Conservation (phyloP, 2,113 vertebrate genomes). For the Anser brachyrhynchus region DNA sequence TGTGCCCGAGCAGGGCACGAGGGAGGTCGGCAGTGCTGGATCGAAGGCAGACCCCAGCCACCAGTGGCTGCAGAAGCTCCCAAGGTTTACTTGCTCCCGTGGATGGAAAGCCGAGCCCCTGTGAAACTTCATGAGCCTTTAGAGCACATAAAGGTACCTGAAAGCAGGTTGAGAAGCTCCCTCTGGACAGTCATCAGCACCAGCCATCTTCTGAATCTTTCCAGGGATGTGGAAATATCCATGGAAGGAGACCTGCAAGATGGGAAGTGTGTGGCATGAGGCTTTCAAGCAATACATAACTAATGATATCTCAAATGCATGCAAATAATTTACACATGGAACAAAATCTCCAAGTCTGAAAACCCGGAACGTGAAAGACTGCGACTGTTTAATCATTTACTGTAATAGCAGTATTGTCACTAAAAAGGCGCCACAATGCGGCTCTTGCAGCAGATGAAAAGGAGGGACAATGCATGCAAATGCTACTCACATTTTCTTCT, state of each 20-base stretch:
- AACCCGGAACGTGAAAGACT: not conserved
- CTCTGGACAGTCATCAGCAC: not conserved
- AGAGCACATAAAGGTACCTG: not conserved
- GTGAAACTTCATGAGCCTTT: not conserved
- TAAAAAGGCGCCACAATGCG: fast-evolving
- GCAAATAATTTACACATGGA: not conserved
- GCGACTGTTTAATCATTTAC: not conserved
- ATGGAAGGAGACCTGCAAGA: not conserved
- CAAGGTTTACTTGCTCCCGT: fast-evolving
- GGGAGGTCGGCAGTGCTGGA: not conserved
- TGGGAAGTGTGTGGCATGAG: fast-evolving
- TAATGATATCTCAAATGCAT: not conserved
- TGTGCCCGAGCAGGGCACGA: not conserved
- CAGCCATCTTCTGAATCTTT: not conserved
- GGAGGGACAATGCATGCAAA: not conserved
- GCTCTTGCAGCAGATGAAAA: not conserved
- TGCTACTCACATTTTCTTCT: not conserved
- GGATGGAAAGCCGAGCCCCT: fast-evolving
- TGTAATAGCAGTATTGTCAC: not conserved
- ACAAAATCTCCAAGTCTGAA: not conserved
- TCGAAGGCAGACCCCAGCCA: not conserved
- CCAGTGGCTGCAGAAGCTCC: fast-evolving
- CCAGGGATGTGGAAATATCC: fast-evolving
- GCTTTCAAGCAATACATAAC: not conserved
- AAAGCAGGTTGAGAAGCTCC: fast-evolving